Evolutionary conservation across 2,888 invertebrate species (phyloP), one percentile per base, ranked within the genome.

Genomic region (Apomyelois bistriatella): DNA sequence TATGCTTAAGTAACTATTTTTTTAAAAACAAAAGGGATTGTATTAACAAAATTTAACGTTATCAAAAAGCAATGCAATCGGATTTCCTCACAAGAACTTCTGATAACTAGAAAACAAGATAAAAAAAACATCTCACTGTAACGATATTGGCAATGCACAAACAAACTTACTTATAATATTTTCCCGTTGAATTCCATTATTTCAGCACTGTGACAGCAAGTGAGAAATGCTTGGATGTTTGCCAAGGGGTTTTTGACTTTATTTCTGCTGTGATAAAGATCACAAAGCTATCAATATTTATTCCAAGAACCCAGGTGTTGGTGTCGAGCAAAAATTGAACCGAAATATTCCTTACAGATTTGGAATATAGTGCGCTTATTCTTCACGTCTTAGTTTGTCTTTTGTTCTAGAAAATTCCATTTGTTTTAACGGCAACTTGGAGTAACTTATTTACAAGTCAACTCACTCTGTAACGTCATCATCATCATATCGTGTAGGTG

Each of bases 301-400:
- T 56, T 58, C 54, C 61, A 53, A 60, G 76, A 10, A 66, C 78
- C 64, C 85, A 85, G 85, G 85, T 85, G 85, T 67, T 68, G 61
- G 15, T 60, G 59, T 58, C 63, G 63, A 70, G 72, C 66, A 77
- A 77, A 74, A 83, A 79, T 82, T 81, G 76, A 72, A 77, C 66
- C 74, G 77, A 78, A 76, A 78, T 80, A 68, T 60, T 56, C 61
- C 65, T 63, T 59, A 64, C 58, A 40, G 68, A 75, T 74, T 76
- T 67, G 61, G 64, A 75, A 76, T 70, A 63, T 64, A 64, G 64
- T 66, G 72, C 36, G 36, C 30, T 47, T 50, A 32, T 54, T 55
- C 46, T 53, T 50, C 50, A 50, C 32, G 46, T 30, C 46, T 9
- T 10, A 32, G 32, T 46, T 43, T 32, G 46, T 32, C 32, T 15